phyloP scores from a whole-genome alignment of 2,888 invertebrate species.

The Xylota sylvarum region DNA sequence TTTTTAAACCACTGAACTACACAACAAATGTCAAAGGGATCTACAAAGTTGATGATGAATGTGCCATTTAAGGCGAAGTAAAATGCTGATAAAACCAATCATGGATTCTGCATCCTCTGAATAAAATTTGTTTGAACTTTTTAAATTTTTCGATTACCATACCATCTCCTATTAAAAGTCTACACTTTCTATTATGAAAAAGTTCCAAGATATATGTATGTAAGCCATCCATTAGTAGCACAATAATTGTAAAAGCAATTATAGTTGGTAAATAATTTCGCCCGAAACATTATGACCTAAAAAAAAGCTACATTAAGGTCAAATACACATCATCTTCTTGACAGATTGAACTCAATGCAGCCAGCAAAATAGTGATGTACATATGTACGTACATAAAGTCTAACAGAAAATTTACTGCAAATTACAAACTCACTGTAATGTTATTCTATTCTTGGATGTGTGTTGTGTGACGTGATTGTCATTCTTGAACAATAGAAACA shows the following conservation, averaged over 20 bases:
- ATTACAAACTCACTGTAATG: neutral
- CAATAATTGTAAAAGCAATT: neutral
- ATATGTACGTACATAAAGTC: neutral
- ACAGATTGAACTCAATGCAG: neutral
- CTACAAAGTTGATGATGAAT: too few relatives aligned
- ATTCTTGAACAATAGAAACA: conserved; percentile 25
- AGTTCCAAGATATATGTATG: too few relatives aligned
- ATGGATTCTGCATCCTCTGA: too few relatives aligned
- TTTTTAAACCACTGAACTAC: too few relatives aligned
- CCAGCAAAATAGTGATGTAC: neutral
- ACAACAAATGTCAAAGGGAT: too few relatives aligned
- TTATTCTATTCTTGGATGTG: conserved; percentile 27
- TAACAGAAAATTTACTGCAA: neutral
- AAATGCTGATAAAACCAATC: too few relatives aligned
- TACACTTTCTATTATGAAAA: too few relatives aligned
- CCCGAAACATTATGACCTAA: neutral
- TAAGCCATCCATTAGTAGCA: neutral
- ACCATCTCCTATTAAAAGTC: too few relatives aligned
- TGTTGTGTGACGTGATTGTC: conserved; percentile 32
- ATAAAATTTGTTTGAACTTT: too few relatives aligned
- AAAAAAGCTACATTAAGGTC: neutral
- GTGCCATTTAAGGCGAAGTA: too few relatives aligned
- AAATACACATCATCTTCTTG: neutral
- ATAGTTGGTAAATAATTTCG: neutral
- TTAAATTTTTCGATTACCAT: too few relatives aligned